phyloP scores from a whole-genome alignment of 1,140 invertebrate genomes.

The Drosophila seguyi region DNA sequence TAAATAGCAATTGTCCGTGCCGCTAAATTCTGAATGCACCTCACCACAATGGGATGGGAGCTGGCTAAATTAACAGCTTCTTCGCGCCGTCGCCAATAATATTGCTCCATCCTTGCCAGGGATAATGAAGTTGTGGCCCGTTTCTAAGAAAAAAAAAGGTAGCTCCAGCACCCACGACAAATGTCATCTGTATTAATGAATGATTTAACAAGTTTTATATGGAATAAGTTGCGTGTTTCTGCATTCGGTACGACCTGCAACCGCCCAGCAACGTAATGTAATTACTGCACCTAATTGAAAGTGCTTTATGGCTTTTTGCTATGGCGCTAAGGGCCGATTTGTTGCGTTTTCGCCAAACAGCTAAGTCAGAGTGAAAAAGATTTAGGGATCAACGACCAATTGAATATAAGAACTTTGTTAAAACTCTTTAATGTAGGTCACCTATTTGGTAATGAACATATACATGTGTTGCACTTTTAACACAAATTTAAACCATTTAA shows the following conservation, averaged over 20 bases:
- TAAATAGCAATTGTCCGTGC: conserved; percentile 69
- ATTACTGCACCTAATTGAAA: conserved; percentile 38
- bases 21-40: conserved; percentile 56
- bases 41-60: conserved; percentile 20
- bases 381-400: neutral
- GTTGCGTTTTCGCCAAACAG: neutral
- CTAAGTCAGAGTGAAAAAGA: neutral
- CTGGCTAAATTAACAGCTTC: conserved; percentile 51
- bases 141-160: neutral
- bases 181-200: conserved; percentile 8
- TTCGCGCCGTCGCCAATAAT: conserved; percentile 37
- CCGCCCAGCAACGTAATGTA: conserved; percentile 3
- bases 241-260: neutral
- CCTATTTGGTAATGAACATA: neutral
- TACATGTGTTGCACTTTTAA: neutral
- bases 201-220: conserved; percentile 25
- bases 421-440: neutral
- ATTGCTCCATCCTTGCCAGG: neutral
- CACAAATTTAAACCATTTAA: too few relatives aligned
- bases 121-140: conserved; percentile 42
- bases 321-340: conserved; percentile 3
- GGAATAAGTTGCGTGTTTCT: neutral
- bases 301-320: conserved; percentile 31
- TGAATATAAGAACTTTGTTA: neutral
- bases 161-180: neutral